A percentile compares a stretch with the other conserved stretches of the same genome.
These are phyloP conservation scores for Henricia sp. DNA, from an alignment of 53 echinoderm and acorn worm species.

Conservation along the genomic window DNA sequence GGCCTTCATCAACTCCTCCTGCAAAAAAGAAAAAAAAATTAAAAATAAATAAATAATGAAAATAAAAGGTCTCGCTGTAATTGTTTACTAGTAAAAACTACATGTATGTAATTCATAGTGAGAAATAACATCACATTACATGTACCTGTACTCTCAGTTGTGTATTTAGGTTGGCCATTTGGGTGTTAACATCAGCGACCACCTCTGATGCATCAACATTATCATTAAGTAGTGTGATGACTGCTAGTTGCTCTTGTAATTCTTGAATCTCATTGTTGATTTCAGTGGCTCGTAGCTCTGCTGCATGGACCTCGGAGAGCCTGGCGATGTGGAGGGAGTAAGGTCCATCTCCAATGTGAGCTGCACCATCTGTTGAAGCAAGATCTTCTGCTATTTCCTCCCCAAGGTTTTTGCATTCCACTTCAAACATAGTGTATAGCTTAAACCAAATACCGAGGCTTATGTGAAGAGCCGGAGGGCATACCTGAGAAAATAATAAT, in stretches of 20 bases:
- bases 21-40: background rate
- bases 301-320: slow-evolving; percentile 2
- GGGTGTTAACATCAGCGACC: background rate
- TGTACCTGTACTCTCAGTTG: slow-evolving; percentile 6
- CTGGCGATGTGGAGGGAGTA: slow-evolving; percentile 7
- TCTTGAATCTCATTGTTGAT: slow-evolving; percentile 1
- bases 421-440: slow-evolving; percentile 18
- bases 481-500: slow-evolving; percentile 19
- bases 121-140: background rate
- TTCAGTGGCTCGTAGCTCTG: background rate
- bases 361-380: background rate
- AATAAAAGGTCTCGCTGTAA: background rate
- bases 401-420: slow-evolving; percentile 3
- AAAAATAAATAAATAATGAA: background rate
- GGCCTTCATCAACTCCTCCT: background rate
- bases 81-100: background rate
- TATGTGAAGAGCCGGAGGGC: slow-evolving; percentile 52
- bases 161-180: background rate
- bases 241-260: slow-evolving; percentile 22
- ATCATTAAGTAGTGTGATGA: slow-evolving; percentile 3
- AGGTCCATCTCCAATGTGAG: slow-evolving; percentile 1
- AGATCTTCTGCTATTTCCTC: slow-evolving; percentile 14
- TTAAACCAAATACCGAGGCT: slow-evolving; percentile 45
- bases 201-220: slow-evolving; percentile 6
- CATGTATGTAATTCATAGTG: background rate